Evolutionary conservation across 1,140 invertebrate species (phyloP).

Genomic region (Meteorus sp.): DNA sequence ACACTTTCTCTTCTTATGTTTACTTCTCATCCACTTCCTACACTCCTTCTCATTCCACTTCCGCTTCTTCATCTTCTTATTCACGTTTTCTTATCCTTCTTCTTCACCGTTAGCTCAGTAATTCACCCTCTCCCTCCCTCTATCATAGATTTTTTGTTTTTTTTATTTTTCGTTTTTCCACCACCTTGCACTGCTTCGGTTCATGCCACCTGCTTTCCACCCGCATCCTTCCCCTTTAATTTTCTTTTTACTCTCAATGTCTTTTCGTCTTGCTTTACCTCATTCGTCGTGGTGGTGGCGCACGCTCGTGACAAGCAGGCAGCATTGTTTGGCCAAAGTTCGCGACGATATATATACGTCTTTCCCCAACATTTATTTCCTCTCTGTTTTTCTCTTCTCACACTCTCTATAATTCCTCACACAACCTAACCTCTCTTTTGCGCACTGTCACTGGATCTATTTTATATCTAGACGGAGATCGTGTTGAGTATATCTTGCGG

Average conservation of each 20-base stretch:
- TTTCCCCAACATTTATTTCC: slow-evolving; percentile 11
- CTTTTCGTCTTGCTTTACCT: no score
- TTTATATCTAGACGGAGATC: no score
- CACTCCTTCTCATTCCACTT: no score
- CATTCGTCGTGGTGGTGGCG: neutral
- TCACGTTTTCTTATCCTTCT: neutral
- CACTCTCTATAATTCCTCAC: neutral
- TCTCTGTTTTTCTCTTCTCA: neutral
- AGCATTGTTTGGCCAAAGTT: slow-evolving; percentile 13
- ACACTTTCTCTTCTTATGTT: no score
- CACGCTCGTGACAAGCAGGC: slow-evolving; percentile 7
- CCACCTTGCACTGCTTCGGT: neutral
- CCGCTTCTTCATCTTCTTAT: no score
- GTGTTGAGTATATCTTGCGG: neutral
- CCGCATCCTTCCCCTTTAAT: neutral
- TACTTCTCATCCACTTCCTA: no score
- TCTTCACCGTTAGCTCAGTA: neutral
- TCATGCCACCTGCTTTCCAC: neutral
- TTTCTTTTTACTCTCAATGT: no score
- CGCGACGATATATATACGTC: no score
- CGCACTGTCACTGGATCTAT: neutral
- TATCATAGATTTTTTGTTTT: no score
- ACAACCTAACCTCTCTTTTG: neutral
- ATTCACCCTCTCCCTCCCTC: no score
- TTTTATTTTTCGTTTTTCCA: neutral